Percentiles rank a stretch among this genome's conserved stretches.
Conservation (phyloP, 2,113 vertebrate species). For the Lepus europaeus region DNA sequence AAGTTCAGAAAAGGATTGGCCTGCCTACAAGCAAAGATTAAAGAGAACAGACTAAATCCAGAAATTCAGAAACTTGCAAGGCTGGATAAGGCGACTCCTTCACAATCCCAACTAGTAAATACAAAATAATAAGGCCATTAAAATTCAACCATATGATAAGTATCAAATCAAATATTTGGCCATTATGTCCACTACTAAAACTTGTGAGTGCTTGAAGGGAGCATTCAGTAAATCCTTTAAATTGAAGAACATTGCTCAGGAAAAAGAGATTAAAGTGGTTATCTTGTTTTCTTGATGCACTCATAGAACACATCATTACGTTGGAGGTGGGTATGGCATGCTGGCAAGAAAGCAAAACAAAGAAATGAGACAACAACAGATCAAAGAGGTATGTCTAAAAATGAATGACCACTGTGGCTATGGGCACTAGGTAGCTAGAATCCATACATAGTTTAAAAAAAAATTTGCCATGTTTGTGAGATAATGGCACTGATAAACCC, state of each 20-base stretch:
- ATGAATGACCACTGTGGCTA: neutral
- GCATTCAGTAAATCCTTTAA: slow-evolving; percentile 21
- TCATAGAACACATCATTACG: neutral
- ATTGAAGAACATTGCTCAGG: neutral
- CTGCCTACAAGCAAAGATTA: slow-evolving; percentile 35
- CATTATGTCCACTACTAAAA: slow-evolving; percentile 26
- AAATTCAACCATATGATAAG: neutral
- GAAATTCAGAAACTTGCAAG: slow-evolving; percentile 11
- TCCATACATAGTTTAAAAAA: neutral
- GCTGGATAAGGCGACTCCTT: neutral
- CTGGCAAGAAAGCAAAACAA: neutral
- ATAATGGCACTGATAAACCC: neutral
- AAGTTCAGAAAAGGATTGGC: neutral
- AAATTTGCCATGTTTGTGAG: neutral
- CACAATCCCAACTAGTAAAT: neutral
- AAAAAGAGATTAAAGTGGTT: slow-evolving; percentile 21
- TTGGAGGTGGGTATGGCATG: neutral
- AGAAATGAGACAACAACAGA: neutral
- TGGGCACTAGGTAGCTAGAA: neutral
- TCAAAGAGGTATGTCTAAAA: neutral
- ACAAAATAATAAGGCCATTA: slow-evolving; percentile 9
- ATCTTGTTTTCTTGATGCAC: neutral
- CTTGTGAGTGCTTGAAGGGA: neutral
- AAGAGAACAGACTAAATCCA: neutral
- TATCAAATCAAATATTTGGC: neutral